Evolutionary conservation across 1,140 invertebrate species (phyloP), one percentile per base, ranked within the genome.

Genomic region (Nixonia krombeini): DNA sequence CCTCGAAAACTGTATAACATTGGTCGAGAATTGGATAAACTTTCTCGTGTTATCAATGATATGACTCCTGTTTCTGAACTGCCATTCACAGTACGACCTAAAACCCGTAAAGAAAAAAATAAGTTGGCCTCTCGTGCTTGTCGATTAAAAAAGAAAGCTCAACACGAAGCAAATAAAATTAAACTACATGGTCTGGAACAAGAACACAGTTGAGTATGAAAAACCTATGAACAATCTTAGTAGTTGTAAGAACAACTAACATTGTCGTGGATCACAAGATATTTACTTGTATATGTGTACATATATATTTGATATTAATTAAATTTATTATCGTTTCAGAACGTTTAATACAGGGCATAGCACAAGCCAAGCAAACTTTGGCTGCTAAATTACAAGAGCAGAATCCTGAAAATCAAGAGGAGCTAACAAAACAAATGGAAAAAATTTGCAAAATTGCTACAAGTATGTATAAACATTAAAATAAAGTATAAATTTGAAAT

Each of bases 61-160:
- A 96, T 98, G 93, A 95, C 95, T 23, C 95, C 96, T 9, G 94
- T 96, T 2, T 95, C 93, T 72, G 96, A 98, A 79, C 85, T 98
- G 70, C 96, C 96, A 13, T 94, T 95, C 72, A 94, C 92, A 74
- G 90, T 92, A 1, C 87, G 96, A 63, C 93, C 94, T 1, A 96
- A 96, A 81, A 96, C 95, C 4, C 89, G 96, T 15, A 98, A 98
- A 83, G 96, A 99, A 83, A 99, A 99, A 78, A 99, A 99, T 81
- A 99, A 99, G 86, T 86, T 98, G 16, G 96, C 97, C 4, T 98
- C 96, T 0, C 91, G 97, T 46, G 96, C 96, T 21, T 99, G 96
- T 84, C 89, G 96, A 45, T 85, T 97, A 59, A 97, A 97, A 87
- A 97, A 96, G 80, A 97, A 97, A 83, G 95, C 95, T 7, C 95